Base-by-base conservation (phyloP, 2,113 vertebrate species). In the Panthera uncia region DNA sequence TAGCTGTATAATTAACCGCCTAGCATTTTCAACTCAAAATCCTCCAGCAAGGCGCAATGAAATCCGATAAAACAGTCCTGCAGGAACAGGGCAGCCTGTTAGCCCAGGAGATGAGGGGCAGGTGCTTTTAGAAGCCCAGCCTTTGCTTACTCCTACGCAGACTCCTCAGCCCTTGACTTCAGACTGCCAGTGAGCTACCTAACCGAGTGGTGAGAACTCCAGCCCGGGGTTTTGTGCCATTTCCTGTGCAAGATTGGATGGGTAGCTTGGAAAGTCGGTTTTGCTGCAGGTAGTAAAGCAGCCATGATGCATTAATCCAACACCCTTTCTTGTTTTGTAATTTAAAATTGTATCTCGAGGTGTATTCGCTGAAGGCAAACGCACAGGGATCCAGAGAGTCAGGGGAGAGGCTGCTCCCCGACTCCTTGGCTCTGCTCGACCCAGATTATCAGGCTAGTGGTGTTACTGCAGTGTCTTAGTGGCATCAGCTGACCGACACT, bases 241-340 rank as follows among this genome's bases (percentile, higher is more conserved):
- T 91, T 97, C 89, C 88, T 7, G 0, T 16, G 82, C 50, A 79
- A 92, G 83, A 65, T 27, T 81, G 29, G 33, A n/a, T 86, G 81
- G 65, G 65, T 33, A 82, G 71, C 76, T 96, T 88, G 52, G 71
- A 88, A 91, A 93, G 50, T 45, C 76, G 82, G 45, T 94, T 95
- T 89, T 94, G 82, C 97, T 97, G 73, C 79, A 89, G 94, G 96
- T 96, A 57, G 85, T 96, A 97, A 98, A 88, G 79, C 82, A 94
- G 94, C 71, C 93, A 89, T 89, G 97, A 97, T 95, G 92, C 98
- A 97, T 98, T 89, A 86, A 97, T 95, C 85, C 92, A 96, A 86
- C 79, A 74, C 61, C 31, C 48, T 89, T 95, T 93, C 92, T 83
- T 87, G 81, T 93, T 95, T 96, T 93, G 96, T 96, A 93, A 97